Conservation (phyloP, 2,888 invertebrate species). For the Trichopoda pennipes region DNA sequence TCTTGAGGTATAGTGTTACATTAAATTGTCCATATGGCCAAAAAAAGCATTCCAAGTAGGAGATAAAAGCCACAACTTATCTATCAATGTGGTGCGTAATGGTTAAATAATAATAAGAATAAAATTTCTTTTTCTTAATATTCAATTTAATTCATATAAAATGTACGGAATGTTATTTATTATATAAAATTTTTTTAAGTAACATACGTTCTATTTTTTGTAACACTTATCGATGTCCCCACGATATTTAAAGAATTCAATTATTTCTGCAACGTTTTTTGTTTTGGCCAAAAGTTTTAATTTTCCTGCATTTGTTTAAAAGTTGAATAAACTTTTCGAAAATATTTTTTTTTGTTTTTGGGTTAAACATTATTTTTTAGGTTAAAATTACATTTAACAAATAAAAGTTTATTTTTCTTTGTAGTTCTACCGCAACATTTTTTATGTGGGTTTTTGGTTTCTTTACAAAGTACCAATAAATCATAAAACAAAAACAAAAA, state of each 20-base stretch:
- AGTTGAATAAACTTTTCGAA: constrained; percentile 38
- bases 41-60: not conserved
- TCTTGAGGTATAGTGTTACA: constrained; percentile 70
- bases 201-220: too few species aligned
- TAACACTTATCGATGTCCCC: too few species aligned
- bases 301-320: not conserved
- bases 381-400: constrained; percentile 23
- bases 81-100: constrained; percentile 26
- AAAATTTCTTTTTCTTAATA: not conserved
- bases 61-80: constrained; percentile 10
- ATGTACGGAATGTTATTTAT: too few species aligned
- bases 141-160: too few species aligned
- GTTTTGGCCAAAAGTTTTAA: not conserved
- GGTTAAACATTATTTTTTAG: constrained; percentile 1
- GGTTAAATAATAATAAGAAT: not conserved
- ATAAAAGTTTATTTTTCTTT: constrained; percentile 38
- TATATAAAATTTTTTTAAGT: too few species aligned
- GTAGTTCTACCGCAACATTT: constrained; percentile 53
- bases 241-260: too few species aligned
- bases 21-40: constrained; percentile 76
- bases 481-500: constrained; percentile 35
- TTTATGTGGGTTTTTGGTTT: constrained; percentile 6
- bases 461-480: constrained; percentile 20
- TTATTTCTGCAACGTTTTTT: too few species aligned
- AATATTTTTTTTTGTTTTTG: too few species aligned